phyloP scores from a whole-genome alignment of 2,113 vertebrate genomes.

The Antechinus flavipes region DNA sequence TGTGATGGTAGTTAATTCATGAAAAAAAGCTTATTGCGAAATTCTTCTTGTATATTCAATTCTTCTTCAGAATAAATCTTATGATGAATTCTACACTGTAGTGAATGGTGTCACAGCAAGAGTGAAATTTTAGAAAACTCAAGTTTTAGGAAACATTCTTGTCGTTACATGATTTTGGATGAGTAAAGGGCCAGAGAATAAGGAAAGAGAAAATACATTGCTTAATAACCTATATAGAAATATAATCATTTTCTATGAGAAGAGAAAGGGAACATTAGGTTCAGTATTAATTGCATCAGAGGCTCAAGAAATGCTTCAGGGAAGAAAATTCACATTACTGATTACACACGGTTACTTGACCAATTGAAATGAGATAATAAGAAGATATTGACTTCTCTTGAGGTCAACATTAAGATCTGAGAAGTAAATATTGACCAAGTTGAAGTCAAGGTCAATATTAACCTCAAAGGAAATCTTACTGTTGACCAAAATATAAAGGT shows the following conservation, averaged over 20 bases:
- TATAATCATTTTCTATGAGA: slow-evolving; percentile 63
- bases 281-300: slow-evolving; percentile 78
- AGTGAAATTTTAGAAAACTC: slow-evolving; percentile 27
- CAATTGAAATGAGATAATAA: slow-evolving; percentile 83
- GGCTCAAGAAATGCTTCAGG: slow-evolving; percentile 77
- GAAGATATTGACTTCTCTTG: slow-evolving; percentile 81
- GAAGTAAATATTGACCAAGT: slow-evolving; percentile 82
- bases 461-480: slow-evolving; percentile 81
- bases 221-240: slow-evolving; percentile 68
- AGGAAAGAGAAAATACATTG: slow-evolving; percentile 56
- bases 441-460: slow-evolving; percentile 82
- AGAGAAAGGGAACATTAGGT: slow-evolving; percentile 70
- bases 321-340: slow-evolving; percentile 80
- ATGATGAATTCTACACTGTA: background rate
- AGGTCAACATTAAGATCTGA: slow-evolving; percentile 82
- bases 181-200: slow-evolving; percentile 13
- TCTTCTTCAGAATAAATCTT: background rate
- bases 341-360: slow-evolving; percentile 79
- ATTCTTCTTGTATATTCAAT: background rate
- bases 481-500: slow-evolving; percentile 80
- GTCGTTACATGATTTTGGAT: slow-evolving; percentile 34
- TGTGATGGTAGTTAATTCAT: background rate
- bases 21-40: background rate
- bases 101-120: background rate
- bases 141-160: slow-evolving; percentile 34